Evolutionary conservation across 2,888 invertebrate species (phyloP).

Genomic region (Smittia aterrima): DNA sequence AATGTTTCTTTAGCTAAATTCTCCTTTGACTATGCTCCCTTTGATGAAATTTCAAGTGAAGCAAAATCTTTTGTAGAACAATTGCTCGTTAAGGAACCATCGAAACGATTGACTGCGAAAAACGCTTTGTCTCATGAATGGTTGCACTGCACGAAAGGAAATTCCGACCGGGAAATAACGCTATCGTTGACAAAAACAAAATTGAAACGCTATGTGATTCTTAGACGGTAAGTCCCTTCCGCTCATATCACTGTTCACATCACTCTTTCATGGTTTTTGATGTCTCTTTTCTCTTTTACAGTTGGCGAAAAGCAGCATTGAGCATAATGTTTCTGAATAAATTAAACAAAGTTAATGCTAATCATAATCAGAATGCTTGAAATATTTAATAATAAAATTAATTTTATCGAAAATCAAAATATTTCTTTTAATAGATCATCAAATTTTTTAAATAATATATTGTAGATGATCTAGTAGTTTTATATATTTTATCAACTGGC

Average conservation of each 20-base stretch:
- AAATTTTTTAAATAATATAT: no score
- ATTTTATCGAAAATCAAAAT: neutral
- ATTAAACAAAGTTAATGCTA: slow-evolving; percentile 14
- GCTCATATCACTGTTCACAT: no score
- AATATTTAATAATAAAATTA: neutral
- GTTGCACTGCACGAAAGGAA: slow-evolving; percentile 65
- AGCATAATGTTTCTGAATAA: slow-evolving; percentile 28
- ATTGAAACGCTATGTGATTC: slow-evolving; percentile 80
- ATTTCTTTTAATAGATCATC: no score
- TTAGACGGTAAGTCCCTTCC: slow-evolving; percentile 24
- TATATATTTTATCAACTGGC: no score
- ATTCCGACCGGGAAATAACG: slow-evolving; percentile 57
- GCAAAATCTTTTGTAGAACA: slow-evolving; percentile 89
- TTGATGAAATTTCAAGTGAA: slow-evolving; percentile 83
- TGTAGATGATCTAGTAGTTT: no score
- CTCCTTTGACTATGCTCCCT: slow-evolving; percentile 91
- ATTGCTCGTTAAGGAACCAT: slow-evolving; percentile 79
- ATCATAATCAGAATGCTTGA: neutral
- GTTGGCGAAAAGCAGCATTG: slow-evolving; percentile 30
- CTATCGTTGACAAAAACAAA: slow-evolving; percentile 74
- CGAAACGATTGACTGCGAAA: slow-evolving; percentile 69
- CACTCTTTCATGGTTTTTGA: neutral
- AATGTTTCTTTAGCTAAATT: slow-evolving; percentile 91
- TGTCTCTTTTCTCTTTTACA: neutral
- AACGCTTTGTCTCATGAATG: slow-evolving; percentile 76